phyloP scores from a whole-genome alignment of 2,797 vertebrate genomes.

The Myotis myotis region DNA sequence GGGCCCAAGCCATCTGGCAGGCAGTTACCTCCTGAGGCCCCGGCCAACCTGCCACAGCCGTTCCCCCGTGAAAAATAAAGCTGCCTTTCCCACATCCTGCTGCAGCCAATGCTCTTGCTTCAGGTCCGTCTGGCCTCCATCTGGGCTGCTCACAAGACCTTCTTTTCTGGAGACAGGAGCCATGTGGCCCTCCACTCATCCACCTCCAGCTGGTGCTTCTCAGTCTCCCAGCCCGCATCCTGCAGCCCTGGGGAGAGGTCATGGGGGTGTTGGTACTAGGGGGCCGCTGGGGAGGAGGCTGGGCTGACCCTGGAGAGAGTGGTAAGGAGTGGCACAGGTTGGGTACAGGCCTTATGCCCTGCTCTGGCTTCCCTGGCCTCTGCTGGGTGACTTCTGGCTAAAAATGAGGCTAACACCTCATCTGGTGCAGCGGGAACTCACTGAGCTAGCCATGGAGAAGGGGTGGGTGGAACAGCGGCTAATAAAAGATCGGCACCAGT shows the following conservation, averaged over 20 bases:
- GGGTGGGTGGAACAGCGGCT: background rate
- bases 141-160: conserved; percentile 80
- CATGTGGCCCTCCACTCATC: conserved; percentile 93
- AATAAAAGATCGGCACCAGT: background rate
- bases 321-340: background rate
- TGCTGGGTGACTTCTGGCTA: background rate
- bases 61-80: conserved; percentile 63
- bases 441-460: background rate
- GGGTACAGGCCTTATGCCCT: background rate
- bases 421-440: background rate
- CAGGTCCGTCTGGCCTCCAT: background rate
- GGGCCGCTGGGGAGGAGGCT: background rate
- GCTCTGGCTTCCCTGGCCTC: background rate
- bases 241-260: conserved; percentile 82
- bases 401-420: conserved; percentile 11
- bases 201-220: conserved; percentile 89
- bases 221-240: conserved; percentile 87
- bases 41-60: background rate
- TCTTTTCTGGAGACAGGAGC: conserved; percentile 81
- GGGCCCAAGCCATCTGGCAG: background rate
- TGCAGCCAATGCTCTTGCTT: background rate
- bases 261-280: background rate
- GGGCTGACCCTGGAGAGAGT: background rate
- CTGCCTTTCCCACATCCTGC: background rate
- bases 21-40: background rate